These are phyloP conservation scores for Protobothrops mucrosquamatus DNA, from an alignment of 2,113 vertebrate genomes.

Conservation along the genomic window DNA sequence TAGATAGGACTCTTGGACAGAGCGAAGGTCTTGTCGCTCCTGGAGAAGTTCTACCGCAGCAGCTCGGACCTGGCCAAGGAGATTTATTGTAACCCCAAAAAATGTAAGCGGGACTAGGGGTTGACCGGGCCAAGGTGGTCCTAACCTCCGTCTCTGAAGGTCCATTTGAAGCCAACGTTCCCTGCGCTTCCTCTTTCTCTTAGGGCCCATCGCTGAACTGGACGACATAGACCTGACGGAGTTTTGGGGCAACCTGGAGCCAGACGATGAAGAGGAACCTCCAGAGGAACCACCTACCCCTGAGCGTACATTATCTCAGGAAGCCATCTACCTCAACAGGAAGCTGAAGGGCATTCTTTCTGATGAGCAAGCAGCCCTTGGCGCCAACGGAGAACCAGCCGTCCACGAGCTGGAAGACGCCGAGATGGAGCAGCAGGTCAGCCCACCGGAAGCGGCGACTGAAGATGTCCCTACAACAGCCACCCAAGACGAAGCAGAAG, in stretches of 20 bases:
- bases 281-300: slow-evolving; percentile 31
- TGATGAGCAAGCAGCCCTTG: fast-evolving
- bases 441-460: fast-evolving
- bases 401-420: not conserved
- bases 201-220: slow-evolving; percentile 74
- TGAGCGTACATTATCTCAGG: not conserved
- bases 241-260: slow-evolving; percentile 68
- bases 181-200: slow-evolving; percentile 12
- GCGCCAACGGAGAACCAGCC: fast-evolving
- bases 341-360: not conserved
- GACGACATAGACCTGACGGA: slow-evolving; percentile 62
- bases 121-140: no score
- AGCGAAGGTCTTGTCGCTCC: slow-evolving; percentile 60
- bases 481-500: not conserved
- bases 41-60: slow-evolving; percentile 68
- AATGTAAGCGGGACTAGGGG: slow-evolving; percentile 64
- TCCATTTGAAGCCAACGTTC: not conserved
- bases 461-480: not conserved
- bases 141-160: not conserved
- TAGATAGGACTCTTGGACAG: slow-evolving; percentile 72
- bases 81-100: slow-evolving; percentile 66
- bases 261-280: slow-evolving; percentile 35
- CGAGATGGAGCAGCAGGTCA: not conserved
- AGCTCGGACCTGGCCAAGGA: not conserved
- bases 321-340: not conserved